phyloP scores from a whole-genome alignment of 2,113 vertebrate genomes.

The Cinclus mexicanus region DNA sequence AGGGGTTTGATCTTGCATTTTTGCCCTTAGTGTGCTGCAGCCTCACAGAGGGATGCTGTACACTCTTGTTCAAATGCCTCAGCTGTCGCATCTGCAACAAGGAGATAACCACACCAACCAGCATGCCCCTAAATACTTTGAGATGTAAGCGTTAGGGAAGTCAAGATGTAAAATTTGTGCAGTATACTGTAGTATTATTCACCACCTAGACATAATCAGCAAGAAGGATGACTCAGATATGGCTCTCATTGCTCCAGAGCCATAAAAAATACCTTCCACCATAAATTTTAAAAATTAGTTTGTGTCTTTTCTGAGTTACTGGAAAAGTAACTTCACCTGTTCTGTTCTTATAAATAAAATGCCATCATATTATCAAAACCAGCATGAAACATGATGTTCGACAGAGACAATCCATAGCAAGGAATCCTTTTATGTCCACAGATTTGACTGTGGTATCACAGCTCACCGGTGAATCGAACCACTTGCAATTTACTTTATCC shows the following conservation, averaged over 20 bases:
- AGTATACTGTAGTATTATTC: not conserved
- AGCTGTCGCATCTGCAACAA: not conserved
- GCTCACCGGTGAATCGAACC: constrained; percentile 19
- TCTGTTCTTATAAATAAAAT: constrained; percentile 47
- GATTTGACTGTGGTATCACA: not conserved
- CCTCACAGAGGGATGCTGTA: rapidly evolving
- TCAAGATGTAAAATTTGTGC: not conserved
- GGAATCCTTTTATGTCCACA: not conserved
- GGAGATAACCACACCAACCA: not conserved
- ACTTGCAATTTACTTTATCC: constrained; percentile 27
- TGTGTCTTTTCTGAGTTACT: not conserved
- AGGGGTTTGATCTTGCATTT: not conserved
- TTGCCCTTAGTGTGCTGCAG: not conserved
- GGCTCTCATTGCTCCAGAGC: not conserved
- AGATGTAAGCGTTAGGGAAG: not conserved
- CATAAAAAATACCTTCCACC: constrained; percentile 13
- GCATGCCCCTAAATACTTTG: not conserved
- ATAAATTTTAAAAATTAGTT: constrained; percentile 55
- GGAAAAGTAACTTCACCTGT: constrained; percentile 39
- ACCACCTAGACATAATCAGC: constrained; percentile 27
- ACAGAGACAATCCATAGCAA: not conserved
- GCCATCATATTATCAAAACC: constrained; percentile 9
- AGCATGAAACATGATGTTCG: constrained; percentile 11
- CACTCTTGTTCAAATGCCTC: not conserved
- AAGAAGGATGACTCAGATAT: constrained; percentile 36